Percentiles rank a stretch among this genome's conserved stretches.
phyloP scores from a whole-genome alignment of 2,797 vertebrate genomes.

The Miopithecus talapoin region DNA sequence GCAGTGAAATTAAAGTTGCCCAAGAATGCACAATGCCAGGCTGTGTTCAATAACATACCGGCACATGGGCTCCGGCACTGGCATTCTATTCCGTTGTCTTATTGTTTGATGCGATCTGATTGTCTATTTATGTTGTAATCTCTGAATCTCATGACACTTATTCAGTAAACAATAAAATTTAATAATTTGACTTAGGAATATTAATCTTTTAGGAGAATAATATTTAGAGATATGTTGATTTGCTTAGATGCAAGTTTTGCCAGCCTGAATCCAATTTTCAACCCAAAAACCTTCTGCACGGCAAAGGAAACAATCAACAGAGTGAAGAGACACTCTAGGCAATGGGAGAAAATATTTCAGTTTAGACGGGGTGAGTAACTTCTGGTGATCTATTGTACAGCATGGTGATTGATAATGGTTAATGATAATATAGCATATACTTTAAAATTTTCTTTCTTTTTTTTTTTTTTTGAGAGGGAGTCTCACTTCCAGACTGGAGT shows the following conservation, averaged over 20 bases:
- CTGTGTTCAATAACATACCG: rapidly evolving
- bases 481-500: too few species aligned
- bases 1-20: neutral
- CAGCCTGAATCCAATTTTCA: neutral
- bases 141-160: neutral
- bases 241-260: neutral
- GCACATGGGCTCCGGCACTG: rapidly evolving
- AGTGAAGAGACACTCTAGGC: too few species aligned
- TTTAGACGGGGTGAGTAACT: rapidly evolving
- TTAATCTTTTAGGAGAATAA: neutral
- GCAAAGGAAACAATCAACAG: neutral
- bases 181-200: neutral
- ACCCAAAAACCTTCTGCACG: neutral
- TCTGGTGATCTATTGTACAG: neutral
- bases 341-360: neutral
- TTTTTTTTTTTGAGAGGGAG: too few species aligned
- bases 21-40: rapidly evolving
- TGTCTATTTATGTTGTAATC: neutral
- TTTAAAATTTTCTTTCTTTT: too few species aligned
- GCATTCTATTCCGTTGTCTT: rapidly evolving
- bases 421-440: rapidly evolving
- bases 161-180: neutral
- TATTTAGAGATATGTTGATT: neutral
- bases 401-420: too few species aligned
- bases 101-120: neutral